A percentile compares a stretch with the other conserved stretches of the same genome.
Evolutionary conservation across 1,140 invertebrate species (phyloP).

Genomic region (Ostrea denselamellosa): DNA sequence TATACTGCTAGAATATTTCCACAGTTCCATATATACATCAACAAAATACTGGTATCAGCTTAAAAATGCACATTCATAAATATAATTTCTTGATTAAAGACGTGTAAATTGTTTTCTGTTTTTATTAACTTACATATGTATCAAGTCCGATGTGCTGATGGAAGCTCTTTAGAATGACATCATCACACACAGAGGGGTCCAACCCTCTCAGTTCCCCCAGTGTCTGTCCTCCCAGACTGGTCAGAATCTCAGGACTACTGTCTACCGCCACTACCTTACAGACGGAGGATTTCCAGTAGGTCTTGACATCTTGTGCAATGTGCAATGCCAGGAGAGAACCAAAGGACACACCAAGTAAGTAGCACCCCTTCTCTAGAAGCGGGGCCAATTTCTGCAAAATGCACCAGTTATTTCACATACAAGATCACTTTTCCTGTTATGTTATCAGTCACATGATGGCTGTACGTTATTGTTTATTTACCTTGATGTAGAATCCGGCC

Average conservation of each 20-base stretch:
- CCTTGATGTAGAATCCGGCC: conserved; percentile 88
- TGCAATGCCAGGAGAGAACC: not conserved
- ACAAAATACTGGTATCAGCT: no score
- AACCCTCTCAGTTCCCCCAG: not conserved
- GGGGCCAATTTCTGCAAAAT: conserved; percentile 15
- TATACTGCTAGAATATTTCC: not conserved
- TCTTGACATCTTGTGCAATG: not conserved
- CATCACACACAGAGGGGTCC: not conserved
- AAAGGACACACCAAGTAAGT: not conserved
- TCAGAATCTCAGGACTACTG: conserved; percentile 14
- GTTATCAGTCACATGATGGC: not conserved
- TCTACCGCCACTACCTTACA: conserved; percentile 41
- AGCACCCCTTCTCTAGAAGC: not conserved
- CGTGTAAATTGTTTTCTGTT: not conserved
- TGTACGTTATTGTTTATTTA: conserved; percentile 64
- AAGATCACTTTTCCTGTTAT: not conserved
- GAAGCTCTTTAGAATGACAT: conserved; percentile 7
- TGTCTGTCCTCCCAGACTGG: not conserved
- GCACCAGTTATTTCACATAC: not conserved
- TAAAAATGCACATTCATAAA: not conserved
- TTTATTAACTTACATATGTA: not conserved
- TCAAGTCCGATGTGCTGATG: not conserved
- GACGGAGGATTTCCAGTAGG: not conserved
- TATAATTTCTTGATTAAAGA: not conserved
- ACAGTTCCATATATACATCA: not conserved